phyloP scores from a whole-genome alignment of 2,113 vertebrate species.

The Rhagologus leucostigma region DNA sequence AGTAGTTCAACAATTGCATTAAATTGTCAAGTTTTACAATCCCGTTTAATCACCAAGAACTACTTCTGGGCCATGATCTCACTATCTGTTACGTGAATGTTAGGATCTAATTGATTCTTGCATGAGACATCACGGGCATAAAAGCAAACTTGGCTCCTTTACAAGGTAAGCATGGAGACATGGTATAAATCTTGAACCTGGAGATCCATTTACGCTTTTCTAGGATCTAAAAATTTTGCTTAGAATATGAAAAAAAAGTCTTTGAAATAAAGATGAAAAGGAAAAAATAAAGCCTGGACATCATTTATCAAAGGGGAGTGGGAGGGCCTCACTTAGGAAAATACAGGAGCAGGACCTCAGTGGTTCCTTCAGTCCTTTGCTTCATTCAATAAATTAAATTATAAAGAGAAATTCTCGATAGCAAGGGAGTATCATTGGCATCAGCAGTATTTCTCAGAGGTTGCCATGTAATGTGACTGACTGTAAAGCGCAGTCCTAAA shows the following conservation, averaged over 20 bases:
- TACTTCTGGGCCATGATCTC: neutral
- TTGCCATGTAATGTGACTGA: neutral
- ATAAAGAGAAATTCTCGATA: neutral
- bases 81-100: constrained; percentile 26
- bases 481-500: neutral
- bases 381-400: neutral
- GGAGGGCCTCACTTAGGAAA: neutral
- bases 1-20: neutral
- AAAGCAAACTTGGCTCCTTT: constrained; percentile 66
- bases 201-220: neutral
- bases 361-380: neutral
- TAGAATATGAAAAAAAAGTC: neutral
- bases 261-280: constrained; percentile 8
- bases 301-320: neutral
- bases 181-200: constrained; percentile 28
- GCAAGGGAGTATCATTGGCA: neutral
- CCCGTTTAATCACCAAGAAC: neutral
- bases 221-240: neutral
- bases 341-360: neutral
- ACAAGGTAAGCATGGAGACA: constrained; percentile 36
- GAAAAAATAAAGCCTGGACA: neutral
- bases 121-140: neutral
- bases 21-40: constrained; percentile 6
- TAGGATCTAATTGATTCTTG: constrained; percentile 30
- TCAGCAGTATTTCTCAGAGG: neutral